Base-by-base conservation (phyloP, 2,797 vertebrate species). In the Eupleurogrammus muticus region DNA sequence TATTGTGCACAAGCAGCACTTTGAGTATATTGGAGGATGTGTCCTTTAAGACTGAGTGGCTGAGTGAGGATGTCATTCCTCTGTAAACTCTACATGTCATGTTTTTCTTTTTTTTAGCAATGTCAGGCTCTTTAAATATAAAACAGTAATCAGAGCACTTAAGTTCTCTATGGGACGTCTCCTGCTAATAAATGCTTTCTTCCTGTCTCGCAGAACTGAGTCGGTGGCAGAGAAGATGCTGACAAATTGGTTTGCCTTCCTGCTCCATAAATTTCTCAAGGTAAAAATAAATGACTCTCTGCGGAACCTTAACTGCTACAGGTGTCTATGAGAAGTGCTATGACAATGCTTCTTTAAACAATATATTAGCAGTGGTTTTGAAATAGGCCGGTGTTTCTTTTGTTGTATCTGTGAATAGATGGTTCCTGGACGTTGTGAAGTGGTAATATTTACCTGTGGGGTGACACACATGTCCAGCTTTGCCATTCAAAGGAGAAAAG, bases 141-240 rank as follows among this genome's bases (percentile, higher is more conserved):
- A 73, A 84, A 79, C 76, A 87, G 79, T 77, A 76, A 83, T 87
- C 86, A 70, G 75, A 81, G 82, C 80, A 65, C 77, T 83, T 70
- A 21, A 8, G 62, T 66, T 80, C 81, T 83, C 79, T 9, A 68
- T 28, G 72, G 87, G 85, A 88, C 9, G 52, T 19, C 80, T 72
- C 61, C 57, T 50, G 62, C 83, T 85, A 80, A 87, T 82, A 87
- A 86, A 88, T 53, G 53, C 55, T 75, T 70, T 71, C 54, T 70
- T 81, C 69, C 73, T 63, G 42, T 84, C 78, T 89, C 77, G 64
- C 87, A 99, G 97, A 92, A 99, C 97, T 0, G 97, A 98, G 90
- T 99, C 97, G 0, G 97, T 99, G 82, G 97, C 97, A 0, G 97
- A 99, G 92, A 99, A 99, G 95, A 99, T 99, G 97, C 92, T 99